Evolutionary conservation across 2,797 vertebrate genomes (phyloP).

Genomic region (Manis crassicaudata): DNA sequence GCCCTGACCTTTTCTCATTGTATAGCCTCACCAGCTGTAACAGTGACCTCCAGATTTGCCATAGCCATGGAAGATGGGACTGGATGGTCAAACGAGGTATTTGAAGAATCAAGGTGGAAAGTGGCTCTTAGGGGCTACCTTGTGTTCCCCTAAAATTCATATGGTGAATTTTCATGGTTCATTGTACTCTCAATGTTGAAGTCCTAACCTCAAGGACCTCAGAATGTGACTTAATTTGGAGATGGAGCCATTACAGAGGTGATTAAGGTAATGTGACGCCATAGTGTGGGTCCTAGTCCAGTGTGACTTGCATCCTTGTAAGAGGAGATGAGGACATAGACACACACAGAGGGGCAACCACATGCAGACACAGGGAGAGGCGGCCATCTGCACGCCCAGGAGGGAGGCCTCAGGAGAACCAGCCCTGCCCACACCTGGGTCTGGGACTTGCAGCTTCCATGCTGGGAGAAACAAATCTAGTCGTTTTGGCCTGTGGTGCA

Average conservation of each 20-base stretch:
- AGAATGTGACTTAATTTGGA: not conserved
- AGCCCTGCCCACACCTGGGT: not conserved
- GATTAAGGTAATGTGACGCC: not conserved
- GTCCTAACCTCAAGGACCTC: not conserved
- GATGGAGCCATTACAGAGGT: not conserved
- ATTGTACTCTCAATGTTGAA: too few species aligned
- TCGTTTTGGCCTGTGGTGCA: not conserved
- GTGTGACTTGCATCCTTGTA: not conserved
- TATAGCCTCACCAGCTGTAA: not conserved
- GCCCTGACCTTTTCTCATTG: not conserved
- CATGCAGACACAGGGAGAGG: not conserved
- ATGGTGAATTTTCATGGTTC: too few species aligned
- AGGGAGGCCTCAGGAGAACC: not conserved
- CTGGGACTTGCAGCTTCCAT: not conserved
- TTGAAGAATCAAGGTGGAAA: not conserved
- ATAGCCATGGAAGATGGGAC: not conserved
- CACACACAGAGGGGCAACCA: rapidly evolving
- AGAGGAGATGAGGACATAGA: not conserved
- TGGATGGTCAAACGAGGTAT: not conserved
- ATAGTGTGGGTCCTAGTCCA: not conserved
- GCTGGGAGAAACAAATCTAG: not conserved
- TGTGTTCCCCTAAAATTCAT: not conserved
- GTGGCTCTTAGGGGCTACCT: not conserved
- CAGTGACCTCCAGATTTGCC: too few species aligned
- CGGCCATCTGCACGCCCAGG: too few species aligned